These are phyloP conservation scores for Helicoverpa assulta DNA, from an alignment of 2,888 invertebrate species.

Conservation along the genomic window DNA sequence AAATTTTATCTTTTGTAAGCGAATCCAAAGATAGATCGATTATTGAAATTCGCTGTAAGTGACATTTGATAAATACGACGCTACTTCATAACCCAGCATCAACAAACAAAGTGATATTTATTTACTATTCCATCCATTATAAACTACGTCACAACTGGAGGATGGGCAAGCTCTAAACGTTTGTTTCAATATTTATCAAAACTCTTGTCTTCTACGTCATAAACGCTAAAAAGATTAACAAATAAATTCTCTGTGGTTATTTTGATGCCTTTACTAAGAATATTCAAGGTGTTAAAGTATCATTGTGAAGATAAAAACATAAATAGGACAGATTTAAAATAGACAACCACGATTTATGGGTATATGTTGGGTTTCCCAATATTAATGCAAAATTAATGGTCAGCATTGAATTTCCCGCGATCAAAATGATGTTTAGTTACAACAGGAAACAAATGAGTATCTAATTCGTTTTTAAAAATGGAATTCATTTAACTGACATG, in stretches of 20 bases:
- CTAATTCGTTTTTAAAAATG: too few species aligned
- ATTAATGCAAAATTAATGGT: too few species aligned
- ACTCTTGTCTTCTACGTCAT: constrained; percentile 23
- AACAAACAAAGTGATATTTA: constrained; percentile 13
- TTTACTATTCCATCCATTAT: constrained; percentile 15
- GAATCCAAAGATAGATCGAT: too few species aligned
- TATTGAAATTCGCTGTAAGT: not conserved
- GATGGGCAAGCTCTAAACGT: constrained; percentile 25
- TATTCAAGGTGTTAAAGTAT: not conserved
- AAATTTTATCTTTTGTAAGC: too few species aligned
- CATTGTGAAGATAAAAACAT: not conserved
- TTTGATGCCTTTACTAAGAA: not conserved
- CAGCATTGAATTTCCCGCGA: too few species aligned
- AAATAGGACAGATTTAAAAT: not conserved
- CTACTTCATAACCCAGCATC: not conserved
- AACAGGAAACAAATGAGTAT: too few species aligned
- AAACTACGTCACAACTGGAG: constrained; percentile 12
- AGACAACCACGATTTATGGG: too few species aligned
- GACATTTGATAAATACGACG: not conserved
- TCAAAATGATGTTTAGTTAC: too few species aligned
- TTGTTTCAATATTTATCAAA: constrained; percentile 18
- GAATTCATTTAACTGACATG: too few species aligned
- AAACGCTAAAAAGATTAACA: constrained; percentile 1
- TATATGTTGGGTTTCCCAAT: too few species aligned
- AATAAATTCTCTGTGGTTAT: constrained; percentile 13